These are phyloP conservation scores for Lutraria lutraria DNA, from an alignment of 2,888 invertebrate species.

Conservation along the genomic window DNA sequence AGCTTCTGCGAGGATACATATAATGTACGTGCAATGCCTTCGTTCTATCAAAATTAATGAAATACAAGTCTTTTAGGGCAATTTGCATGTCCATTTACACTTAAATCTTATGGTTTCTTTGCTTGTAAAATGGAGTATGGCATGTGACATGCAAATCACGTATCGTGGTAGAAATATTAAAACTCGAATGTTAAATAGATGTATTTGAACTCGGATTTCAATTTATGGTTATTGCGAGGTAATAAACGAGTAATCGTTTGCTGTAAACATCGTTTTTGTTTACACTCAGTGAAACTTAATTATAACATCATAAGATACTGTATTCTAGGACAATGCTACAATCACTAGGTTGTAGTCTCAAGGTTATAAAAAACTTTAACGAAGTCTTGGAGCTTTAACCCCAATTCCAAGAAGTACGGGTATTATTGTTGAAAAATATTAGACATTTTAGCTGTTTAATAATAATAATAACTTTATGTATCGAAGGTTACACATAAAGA, in stretches of 20 bases:
- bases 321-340: no score
- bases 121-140: neutral
- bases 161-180: neutral
- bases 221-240: neutral
- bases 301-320: no score
- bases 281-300: neutral
- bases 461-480: no score
- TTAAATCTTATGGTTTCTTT: neutral
- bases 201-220: neutral
- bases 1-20: constrained; percentile 8
- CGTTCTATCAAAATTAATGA: neutral
- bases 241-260: neutral
- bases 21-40: constrained; percentile 17
- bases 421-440: no score
- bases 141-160: neutral
- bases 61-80: neutral
- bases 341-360: no score
- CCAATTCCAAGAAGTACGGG: no score
- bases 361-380: no score
- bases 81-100: constrained; percentile 4
- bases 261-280: neutral
- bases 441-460: no score
- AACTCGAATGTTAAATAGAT: neutral
- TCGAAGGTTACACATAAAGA: no score
- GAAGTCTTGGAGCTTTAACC: no score